Conservation (phyloP, 1,140 invertebrate genomes). For the Phymastichus coffea region DNA sequence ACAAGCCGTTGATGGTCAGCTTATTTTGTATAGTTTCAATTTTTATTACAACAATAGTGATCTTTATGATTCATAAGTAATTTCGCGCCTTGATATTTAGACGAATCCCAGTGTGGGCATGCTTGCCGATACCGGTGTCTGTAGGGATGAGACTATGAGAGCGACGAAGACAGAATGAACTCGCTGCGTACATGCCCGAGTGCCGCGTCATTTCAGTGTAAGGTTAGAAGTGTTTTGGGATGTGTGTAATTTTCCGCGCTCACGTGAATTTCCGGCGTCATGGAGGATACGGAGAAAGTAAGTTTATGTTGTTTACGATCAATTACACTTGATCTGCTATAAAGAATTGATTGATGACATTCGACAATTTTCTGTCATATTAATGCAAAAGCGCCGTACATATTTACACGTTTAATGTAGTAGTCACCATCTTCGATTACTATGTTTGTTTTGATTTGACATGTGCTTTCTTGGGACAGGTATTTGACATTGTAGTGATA, state of each 20-base stretch:
- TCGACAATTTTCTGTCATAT: neutral
- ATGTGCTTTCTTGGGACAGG: too few species aligned
- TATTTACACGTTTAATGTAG: neutral
- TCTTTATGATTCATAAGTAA: too few species aligned
- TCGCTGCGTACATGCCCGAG: neutral
- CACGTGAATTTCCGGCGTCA: neutral
- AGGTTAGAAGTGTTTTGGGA: slow-evolving; percentile 1
- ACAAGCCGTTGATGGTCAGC: too few species aligned
- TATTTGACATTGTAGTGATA: too few species aligned
- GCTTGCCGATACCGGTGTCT: too few species aligned
- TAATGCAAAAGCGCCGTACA: neutral
- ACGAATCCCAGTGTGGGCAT: too few species aligned
- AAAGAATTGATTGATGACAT: too few species aligned
- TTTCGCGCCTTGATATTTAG: too few species aligned
- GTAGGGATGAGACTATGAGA: neutral
- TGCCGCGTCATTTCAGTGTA: neutral
- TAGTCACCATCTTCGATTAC: neutral
- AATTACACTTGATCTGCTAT: too few species aligned
- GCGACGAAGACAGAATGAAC: neutral
- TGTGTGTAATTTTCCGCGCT: neutral
- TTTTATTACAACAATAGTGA: too few species aligned
- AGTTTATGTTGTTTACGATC: neutral
- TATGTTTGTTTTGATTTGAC: too few species aligned
- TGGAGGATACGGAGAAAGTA: slow-evolving; percentile 1
- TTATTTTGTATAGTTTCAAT: too few species aligned